Base-by-base conservation (phyloP, 1,140 invertebrate genomes). In the Drosophila quadrilineata region DNA sequence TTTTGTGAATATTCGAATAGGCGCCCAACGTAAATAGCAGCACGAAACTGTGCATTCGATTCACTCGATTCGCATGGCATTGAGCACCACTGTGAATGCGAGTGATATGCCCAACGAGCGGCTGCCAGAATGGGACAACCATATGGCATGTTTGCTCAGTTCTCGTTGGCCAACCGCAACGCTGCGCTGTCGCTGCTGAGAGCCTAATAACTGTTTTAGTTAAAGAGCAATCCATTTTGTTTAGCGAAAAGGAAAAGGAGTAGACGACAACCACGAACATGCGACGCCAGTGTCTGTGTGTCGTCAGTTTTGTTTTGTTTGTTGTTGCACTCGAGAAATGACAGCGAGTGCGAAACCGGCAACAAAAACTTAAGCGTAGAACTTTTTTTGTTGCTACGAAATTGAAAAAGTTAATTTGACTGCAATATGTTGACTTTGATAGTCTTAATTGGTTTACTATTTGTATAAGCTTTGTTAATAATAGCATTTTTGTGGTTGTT, bases 191-290 rank as follows among this genome's bases (percentile, higher is more conserved):
- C 2, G 8, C 31, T 31, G 35, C 74, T 88, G 86, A 10, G 29
- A 49, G 59, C 85, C 85, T 88, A 73, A 50, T 88, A 88, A 88
- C 85, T 88, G 86, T 88, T 88, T 88, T 88, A 88, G 86, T 88
- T 88, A 88, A 76, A 80, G 86, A 88, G 79, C 85, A 88, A 86
- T 88, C 85, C 85, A 88, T 88, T 88, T 88, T 88, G 85, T 88
- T 88, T 88, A 86, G 73, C 63, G 72, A 86, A 77, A 74, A 73
- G 64, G 74, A 84, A 84, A 84, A 85, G 79, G 79, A 85, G 79
- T 79, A 84, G 66, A 48, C 52, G 48, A 63, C 62, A n/a, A n/a
- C n/a, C n/a, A n/a, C n/a, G n/a, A n/a, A n/a, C n/a, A n/a, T n/a
- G n/a, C n/a, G n/a, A n/a, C n/a, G n/a, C n/a, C n/a, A n/a, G n/a